Evolutionary conservation across 2,113 vertebrate genomes (phyloP), one percentile per base, ranked within the genome.

Genomic region (Mola mola): DNA sequence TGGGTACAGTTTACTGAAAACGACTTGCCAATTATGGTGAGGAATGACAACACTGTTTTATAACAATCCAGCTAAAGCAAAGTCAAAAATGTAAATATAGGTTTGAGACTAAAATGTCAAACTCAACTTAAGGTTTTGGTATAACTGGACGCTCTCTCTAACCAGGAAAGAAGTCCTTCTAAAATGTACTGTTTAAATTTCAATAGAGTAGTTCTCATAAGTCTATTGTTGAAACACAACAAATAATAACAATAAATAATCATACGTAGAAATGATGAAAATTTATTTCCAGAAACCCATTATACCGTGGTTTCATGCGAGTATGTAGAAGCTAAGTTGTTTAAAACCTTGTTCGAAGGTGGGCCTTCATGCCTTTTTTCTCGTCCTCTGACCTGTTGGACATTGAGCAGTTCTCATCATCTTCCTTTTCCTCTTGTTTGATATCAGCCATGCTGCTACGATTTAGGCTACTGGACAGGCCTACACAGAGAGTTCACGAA

Each of bases 361-460:
- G 90, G 8, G 88, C 79, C 6, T 95, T 96, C 66, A 89, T 83
- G 40, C 97, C 97, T 86, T 95, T 97, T 86, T 91, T 95, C 63
- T 99, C 96, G 41, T 98, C 97, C 11, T 98, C 97, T 0, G 95
- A 95, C 63, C 93, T 92, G 73, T 98, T 96, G 0, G 88, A 93
- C 17, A 92, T 75, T 0, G 94, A 95, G 0, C 92, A 85, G 66
- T 95, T 95, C 77, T 99, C 97, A 2, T 98, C 96, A 0, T 98
- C 96, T 40, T 98, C 96, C 80, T 94, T 96, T 33, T 94, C 93
- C 69, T 99, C 96, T 41, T 92, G 86, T 85, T 98, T 98, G 71
- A 99, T 93, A 13, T 95, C 93, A 0, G 91, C 46, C 2, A 81
- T 70, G 21, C 87, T 84, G 0, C 92, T 87, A 15, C 93, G 91